phyloP scores from a whole-genome alignment of 2,113 vertebrate genomes.

The Scalopus aquaticus region DNA sequence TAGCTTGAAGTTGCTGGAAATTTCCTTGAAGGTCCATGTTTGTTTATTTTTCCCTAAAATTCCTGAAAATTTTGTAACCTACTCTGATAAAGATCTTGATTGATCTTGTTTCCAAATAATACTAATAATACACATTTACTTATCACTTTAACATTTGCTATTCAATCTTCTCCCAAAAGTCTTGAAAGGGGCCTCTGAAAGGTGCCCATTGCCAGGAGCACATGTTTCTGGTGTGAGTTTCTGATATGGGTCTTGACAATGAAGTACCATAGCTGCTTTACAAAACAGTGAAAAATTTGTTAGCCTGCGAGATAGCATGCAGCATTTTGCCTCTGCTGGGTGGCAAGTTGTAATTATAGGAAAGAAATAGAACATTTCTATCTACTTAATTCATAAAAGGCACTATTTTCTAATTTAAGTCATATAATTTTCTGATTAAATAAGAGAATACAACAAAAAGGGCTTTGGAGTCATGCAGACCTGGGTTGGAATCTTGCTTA shows the following conservation, averaged over 20 bases:
- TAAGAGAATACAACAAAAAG: background rate
- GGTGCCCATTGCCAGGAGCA: background rate
- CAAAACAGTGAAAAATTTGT: background rate
- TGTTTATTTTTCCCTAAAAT: background rate
- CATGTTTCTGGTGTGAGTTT: background rate
- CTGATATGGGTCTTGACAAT: background rate
- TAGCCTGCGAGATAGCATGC: background rate
- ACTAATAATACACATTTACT: background rate
- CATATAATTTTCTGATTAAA: background rate
- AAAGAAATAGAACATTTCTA: background rate
- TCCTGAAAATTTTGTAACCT: background rate
- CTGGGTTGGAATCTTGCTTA: background rate
- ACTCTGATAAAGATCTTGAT: background rate
- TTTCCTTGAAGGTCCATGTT: background rate
- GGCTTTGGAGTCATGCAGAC: background rate
- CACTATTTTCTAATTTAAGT: slow-evolving; percentile 10
- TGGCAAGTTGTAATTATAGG: background rate
- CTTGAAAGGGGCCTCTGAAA: background rate
- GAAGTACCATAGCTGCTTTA: background rate
- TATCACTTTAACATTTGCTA: background rate
- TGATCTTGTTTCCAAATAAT: background rate
- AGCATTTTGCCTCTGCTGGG: background rate
- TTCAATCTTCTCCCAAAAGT: background rate
- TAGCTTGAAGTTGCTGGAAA: background rate
- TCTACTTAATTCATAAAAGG: background rate